phyloP scores from a whole-genome alignment of 2,797 vertebrate genomes.

The Anguilla obscura region DNA sequence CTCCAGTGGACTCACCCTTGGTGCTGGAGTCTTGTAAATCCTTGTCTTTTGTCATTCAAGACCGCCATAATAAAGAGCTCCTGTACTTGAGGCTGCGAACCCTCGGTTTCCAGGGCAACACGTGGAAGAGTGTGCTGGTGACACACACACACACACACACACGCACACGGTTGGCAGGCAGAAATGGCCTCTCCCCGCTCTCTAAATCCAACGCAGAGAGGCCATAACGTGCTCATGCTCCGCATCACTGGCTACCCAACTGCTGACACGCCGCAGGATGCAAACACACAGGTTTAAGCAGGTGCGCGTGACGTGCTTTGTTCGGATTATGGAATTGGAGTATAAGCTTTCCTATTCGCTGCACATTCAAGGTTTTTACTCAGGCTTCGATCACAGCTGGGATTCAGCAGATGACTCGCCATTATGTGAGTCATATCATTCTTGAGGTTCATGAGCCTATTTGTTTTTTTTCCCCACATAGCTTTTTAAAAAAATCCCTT shows the following conservation, averaged over 20 bases:
- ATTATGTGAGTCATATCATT: neutral
- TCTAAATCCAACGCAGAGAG: neutral
- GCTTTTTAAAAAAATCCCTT: neutral
- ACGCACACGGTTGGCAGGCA: neutral
- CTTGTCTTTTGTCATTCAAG: neutral
- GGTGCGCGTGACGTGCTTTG: slow-evolving; percentile 27
- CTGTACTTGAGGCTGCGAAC: neutral
- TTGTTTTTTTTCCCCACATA: neutral
- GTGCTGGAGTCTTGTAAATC: neutral
- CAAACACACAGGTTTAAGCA: slow-evolving; percentile 27
- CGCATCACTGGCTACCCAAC: neutral
- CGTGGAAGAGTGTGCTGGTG: slow-evolving; percentile 23
- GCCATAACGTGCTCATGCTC: neutral
- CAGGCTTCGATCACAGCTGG: neutral
- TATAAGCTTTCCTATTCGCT: neutral
- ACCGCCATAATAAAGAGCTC: neutral
- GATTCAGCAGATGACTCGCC: neutral
- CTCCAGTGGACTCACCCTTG: neutral
- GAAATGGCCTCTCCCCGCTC: neutral
- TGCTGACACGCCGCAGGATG: neutral
- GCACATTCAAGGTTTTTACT: neutral
- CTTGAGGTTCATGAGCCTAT: neutral
- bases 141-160: neutral
- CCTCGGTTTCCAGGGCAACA: slow-evolving; percentile 26
- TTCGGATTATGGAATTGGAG: neutral